Conservation (phyloP, 2,113 vertebrate genomes). For the Neodontobutis hainanensis region DNA sequence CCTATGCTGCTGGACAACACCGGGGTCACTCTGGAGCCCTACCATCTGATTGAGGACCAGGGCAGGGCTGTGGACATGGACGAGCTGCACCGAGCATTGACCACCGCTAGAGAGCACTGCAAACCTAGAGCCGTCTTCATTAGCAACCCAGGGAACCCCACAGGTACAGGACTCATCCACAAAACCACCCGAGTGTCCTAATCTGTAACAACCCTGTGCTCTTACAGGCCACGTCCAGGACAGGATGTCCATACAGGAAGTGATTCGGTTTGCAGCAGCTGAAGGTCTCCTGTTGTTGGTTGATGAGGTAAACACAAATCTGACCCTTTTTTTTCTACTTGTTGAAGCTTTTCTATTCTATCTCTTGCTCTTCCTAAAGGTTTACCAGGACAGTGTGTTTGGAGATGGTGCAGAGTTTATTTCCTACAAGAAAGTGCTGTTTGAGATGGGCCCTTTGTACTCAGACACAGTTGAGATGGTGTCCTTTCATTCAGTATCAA, state of each 20-base stretch:
- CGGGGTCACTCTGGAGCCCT: conserved; percentile 43
- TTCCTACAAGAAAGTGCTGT: conserved; percentile 77
- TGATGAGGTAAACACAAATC: conserved; percentile 64
- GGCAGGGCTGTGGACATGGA: conserved; percentile 66
- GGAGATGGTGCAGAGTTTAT: conserved; percentile 53
- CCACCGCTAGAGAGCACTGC: conserved; percentile 36
- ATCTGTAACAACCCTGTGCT: neutral
- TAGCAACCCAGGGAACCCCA: conserved; percentile 78
- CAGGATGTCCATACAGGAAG: conserved; percentile 81
- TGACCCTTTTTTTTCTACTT: neutral
- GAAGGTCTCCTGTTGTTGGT: conserved; percentile 81
- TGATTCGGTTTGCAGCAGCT: conserved; percentile 84
- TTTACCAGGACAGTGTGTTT: conserved; percentile 74
- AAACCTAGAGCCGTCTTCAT: conserved; percentile 72
- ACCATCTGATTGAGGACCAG: conserved; percentile 58
- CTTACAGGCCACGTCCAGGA: conserved; percentile 72
- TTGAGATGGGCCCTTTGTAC: conserved; percentile 65
- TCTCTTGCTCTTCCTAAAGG: conserved; percentile 40
- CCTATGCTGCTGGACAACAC: conserved; percentile 38
- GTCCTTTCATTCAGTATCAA: conserved; percentile 75
- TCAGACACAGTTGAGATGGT: conserved; percentile 61
- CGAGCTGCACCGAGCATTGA: conserved; percentile 54
- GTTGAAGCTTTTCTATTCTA: neutral
- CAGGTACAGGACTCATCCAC: conserved; percentile 52
- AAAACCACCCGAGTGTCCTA: neutral